Base-by-base conservation (phyloP, 1,140 invertebrate species). In the Oryctes rhinoceros region DNA sequence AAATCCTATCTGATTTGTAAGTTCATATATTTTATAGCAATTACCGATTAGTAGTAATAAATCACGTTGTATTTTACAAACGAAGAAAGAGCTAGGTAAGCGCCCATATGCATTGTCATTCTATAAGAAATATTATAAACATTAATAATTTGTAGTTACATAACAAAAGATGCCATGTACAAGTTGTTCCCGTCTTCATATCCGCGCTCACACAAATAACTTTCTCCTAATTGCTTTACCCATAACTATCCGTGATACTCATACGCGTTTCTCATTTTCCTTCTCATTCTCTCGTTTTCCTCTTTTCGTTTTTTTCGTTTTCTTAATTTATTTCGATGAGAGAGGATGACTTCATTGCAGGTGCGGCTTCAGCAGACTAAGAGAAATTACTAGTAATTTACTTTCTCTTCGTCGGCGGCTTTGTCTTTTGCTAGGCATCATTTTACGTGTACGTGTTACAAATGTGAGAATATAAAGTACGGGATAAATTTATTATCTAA, bases 321-420 rank as follows among this genome's bases (percentile, higher is more conserved):
- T 59, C 53, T 59, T 71, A 71, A 71, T 71, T 71, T 71, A 37
- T 24, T 71, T 71, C 24, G 9, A 71, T 71, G 65, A 35, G 24
- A 71, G 65, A 71, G 35, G 65, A 71, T 71, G 65, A 71, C 65
- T 71, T 71, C 65, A 71, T 71, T 71, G 18, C 65, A 71, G 53
- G 53, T 62, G 53, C 20, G 53, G 53, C 11, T 24, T 10, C 13
- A 30, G 65, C 7, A 10, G 65, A 71, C 65, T 35, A 15, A 71
- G 65, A 71, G 65, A 71, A 71, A 71, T 71, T 71, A 71, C 35
- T 24, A 24, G 65, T 71, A 71, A 71, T 71, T 71, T 71, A 71
- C 65, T 71, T 71, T 71, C 65, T 71, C 65, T 71, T 71, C 65
- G 65, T 30, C 53, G 53, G 53, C 53, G 49, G 11, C 49, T 53